A percentile compares a stretch with the other conserved stretches of the same genome.
Conservation (phyloP, 2,888 invertebrate genomes). For the Nebria salina region DNA sequence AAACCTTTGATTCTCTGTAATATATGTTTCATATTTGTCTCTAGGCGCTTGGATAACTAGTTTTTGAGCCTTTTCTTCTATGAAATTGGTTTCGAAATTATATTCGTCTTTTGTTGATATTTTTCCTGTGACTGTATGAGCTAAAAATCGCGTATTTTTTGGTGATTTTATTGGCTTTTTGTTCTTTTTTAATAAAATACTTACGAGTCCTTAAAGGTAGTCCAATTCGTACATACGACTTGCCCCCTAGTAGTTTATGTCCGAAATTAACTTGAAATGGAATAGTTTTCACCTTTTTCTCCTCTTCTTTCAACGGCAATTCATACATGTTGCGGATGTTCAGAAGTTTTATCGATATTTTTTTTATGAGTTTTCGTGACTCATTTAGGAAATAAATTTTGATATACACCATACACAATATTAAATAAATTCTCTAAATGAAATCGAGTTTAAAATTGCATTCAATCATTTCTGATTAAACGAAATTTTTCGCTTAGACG, state of each 20-base stretch:
- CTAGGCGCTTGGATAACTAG: conserved; percentile 55
- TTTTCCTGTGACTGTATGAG: conserved; percentile 57
- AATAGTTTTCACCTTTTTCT: conserved; percentile 48
- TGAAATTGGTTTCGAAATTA: conserved; percentile 49
- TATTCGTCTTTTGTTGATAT: conserved; percentile 55
- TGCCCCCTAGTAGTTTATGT: conserved; percentile 52
- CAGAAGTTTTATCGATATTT: conserved; percentile 26
- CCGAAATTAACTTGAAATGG: conserved; percentile 59
- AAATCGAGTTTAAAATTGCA: background rate
- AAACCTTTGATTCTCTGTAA: conserved; percentile 61
- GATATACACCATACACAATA: background rate
- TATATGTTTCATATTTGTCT: conserved; percentile 56
- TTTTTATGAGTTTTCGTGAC: background rate
- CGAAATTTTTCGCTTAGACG: conserved; percentile 68
- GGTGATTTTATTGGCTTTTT: background rate
- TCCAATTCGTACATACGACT: conserved; percentile 49
- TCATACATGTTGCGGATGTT: conserved; percentile 23
- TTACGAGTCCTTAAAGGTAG: conserved; percentile 51
- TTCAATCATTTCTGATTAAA: background rate
- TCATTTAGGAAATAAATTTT: background rate
- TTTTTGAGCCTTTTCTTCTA: conserved; percentile 54
- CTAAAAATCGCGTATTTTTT: conserved; percentile 50
- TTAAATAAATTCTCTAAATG: background rate
- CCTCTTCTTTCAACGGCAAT: conserved; percentile 36
- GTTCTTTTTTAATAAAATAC: background rate